Evolutionary conservation across 1,140 invertebrate species (phyloP), one percentile per base, ranked within the genome.

Genomic region (Colletes latitarsis): DNA sequence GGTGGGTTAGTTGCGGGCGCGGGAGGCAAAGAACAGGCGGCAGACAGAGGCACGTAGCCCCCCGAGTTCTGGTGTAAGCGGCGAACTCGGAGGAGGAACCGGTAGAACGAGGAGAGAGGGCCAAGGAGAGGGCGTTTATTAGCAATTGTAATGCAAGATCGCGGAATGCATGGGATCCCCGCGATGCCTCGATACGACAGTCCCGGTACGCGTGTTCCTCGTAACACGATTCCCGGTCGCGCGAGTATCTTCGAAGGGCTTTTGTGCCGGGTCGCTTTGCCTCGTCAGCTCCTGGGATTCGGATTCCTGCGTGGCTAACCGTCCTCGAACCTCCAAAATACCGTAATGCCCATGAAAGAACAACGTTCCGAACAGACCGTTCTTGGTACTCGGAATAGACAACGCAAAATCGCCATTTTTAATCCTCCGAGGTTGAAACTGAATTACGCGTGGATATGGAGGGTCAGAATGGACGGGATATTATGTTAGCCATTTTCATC

Each of bases 121-220:
- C 78, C 85, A 84, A 63, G 81, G 72, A 81, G 74, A 74, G 77
- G 84, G 81, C 83, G 86, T 89, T 91, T 91, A 91, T 91, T 90
- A 91, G 90, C 90, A 91, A 91, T 91, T 91, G 87, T 91, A 91
- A 90, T 91, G 88, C 86, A 88, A 88, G 85, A 91, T 89, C 85
- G 85, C 83, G 88, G 88, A 90, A 90, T 89, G 87, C 84, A 77
- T 74, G 82, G 82, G 79, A 83, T 82, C 87, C 83, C 49, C 71
- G 84, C 86, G 88, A 90, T 90, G 83, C 84, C 83, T 88, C 89
- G 88, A 90, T 91, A 91, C 80, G 83, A 87, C 82, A 68, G 81
- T 75, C 76, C 81, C 83, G 83, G 82, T 88, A 91, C 89, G 87
- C 85, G 84, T 88, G 88, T 88, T 88, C 66, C 77, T 69, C 82